Conservation (phyloP, 2,113 vertebrate genomes). For the Calcarius ornatus region DNA sequence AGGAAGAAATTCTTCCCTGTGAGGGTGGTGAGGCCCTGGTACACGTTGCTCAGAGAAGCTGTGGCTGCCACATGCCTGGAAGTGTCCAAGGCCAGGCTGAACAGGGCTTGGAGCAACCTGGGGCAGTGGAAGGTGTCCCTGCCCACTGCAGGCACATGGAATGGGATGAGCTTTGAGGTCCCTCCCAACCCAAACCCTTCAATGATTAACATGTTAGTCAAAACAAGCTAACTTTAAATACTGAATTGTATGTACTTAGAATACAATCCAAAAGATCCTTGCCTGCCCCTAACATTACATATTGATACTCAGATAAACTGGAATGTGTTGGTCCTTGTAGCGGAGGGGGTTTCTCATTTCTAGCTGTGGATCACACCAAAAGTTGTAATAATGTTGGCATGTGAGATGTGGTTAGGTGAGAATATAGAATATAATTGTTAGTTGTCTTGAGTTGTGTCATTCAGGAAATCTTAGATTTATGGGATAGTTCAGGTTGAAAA, state of each 20-base stretch:
- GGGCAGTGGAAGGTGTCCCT: not conserved
- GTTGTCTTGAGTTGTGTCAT: not conserved
- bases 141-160: not conserved
- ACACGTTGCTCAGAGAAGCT: not conserved
- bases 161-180: not conserved
- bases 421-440: not conserved
- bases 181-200: not conserved
- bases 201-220: not conserved
- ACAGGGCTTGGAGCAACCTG: not conserved
- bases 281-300: not conserved
- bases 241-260: not conserved
- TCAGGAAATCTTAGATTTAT: not conserved
- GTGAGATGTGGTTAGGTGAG: not conserved
- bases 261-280: not conserved
- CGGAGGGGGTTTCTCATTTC: accelerated
- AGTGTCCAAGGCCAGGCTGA: not conserved
- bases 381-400: not conserved
- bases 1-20: not conserved
- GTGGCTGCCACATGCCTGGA: not conserved
- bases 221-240: not conserved
- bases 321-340: not conserved
- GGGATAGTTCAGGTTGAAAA: not conserved
- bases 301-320: not conserved
- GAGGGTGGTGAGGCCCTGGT: not conserved
- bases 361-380: not conserved